Conservation (phyloP, 2,797 vertebrate species). For the Sebastiscus albofasciatus region DNA sequence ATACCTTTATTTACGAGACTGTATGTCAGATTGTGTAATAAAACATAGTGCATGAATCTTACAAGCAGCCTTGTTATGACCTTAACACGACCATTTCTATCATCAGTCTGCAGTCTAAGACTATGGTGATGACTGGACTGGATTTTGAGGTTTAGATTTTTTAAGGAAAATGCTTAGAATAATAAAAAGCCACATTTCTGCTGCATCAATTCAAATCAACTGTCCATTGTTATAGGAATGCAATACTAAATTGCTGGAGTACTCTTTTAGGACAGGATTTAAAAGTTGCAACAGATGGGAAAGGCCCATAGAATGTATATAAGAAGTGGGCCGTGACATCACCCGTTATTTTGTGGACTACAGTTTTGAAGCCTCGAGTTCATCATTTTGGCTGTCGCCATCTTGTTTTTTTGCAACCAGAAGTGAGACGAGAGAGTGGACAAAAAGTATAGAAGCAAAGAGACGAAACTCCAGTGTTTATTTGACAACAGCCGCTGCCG, state of each 20-base stretch:
- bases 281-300: not conserved
- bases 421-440: too few species aligned
- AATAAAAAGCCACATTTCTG: not conserved
- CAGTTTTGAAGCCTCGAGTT: too few species aligned
- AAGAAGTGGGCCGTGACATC: too few species aligned
- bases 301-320: too few species aligned
- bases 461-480: too few species aligned
- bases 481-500: too few species aligned
- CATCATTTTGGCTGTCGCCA: too few species aligned
- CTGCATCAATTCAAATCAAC: not conserved
- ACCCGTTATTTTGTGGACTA: too few species aligned
- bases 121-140: not conserved
- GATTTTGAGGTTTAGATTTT: not conserved
- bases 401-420: too few species aligned
- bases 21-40: not conserved
- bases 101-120: not conserved
- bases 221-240: not conserved
- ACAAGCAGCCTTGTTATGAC: not conserved
- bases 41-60: not conserved
- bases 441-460: too few species aligned
- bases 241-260: not conserved
- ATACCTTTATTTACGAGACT: not conserved
- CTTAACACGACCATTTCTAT: not conserved
- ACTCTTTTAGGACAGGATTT: not conserved
- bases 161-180: not conserved